phyloP scores from a whole-genome alignment of 2,888 invertebrate genomes.

The Conchocele bisecta region DNA sequence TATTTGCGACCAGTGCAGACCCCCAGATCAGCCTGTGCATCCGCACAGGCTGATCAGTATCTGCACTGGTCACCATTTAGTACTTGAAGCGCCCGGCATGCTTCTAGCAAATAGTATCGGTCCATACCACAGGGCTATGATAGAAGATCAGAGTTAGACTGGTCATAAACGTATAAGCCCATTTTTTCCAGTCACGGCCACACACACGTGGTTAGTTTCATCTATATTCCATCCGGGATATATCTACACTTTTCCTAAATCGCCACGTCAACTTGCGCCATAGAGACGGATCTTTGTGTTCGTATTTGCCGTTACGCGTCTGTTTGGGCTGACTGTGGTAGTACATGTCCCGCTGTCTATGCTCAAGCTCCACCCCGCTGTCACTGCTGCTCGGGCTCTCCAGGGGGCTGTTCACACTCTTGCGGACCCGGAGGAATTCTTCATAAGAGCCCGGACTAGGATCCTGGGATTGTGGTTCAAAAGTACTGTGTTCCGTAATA shows the following conservation, averaged over 20 bases:
- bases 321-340: slow-evolving; percentile 62
- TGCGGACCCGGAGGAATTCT: slow-evolving; percentile 61
- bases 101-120: too few relatives aligned
- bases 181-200: too few relatives aligned
- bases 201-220: slow-evolving; percentile 2
- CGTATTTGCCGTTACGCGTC: slow-evolving; percentile 36
- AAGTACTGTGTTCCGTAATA: slow-evolving; percentile 3
- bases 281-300: slow-evolving; percentile 45
- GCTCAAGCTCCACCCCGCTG: slow-evolving; percentile 47
- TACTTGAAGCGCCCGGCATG: too few relatives aligned
- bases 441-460: slow-evolving; percentile 52
- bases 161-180: too few relatives aligned
- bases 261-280: slow-evolving; percentile 65
- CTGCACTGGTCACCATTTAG: too few relatives aligned
- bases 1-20: too few relatives aligned
- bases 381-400: slow-evolving; percentile 60
- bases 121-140: too few relatives aligned
- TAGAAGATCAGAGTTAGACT: too few relatives aligned
- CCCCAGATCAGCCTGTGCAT: too few relatives aligned
- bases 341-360: slow-evolving; percentile 32
- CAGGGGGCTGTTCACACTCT: slow-evolving; percentile 13
- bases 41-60: too few relatives aligned
- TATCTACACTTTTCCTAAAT: slow-evolving; percentile 49
- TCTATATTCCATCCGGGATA: slow-evolving; percentile 9
- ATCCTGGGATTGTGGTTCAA: neutral